Conservation (phyloP, 2,113 vertebrate genomes). For the Takifugu bimaculatus region DNA sequence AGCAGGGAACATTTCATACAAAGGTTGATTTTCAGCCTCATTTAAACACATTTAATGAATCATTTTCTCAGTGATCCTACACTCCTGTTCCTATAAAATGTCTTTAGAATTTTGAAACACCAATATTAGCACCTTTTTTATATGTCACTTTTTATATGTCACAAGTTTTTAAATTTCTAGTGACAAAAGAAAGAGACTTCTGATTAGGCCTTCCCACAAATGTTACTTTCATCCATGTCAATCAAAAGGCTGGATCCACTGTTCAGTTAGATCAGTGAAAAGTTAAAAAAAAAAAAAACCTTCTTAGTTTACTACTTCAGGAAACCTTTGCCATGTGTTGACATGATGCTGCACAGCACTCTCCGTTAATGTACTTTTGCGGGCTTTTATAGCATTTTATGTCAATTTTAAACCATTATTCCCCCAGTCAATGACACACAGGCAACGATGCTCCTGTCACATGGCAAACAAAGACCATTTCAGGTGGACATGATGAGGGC, state of each 20-base stretch:
- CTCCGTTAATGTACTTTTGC: conserved; percentile 31
- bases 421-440: conserved; percentile 30
- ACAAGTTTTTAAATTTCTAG: no score
- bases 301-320: background rate
- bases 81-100: no score
- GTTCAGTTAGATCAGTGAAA: conserved; percentile 1
- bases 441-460: conserved; percentile 6
- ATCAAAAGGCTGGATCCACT: background rate
- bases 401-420: conserved; percentile 38
- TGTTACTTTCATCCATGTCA: background rate
- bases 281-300: conserved; percentile 8
- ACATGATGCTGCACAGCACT: conserved; percentile 7
- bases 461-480: conserved; percentile 33
- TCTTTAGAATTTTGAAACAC: no score
- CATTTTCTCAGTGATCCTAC: no score
- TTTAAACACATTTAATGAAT: no score
- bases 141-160: no score
- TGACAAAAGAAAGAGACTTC: no score
- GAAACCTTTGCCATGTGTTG: conserved; percentile 35
- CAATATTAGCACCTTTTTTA: no score
- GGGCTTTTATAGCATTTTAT: conserved; percentile 45
- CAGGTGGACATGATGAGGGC: conserved; percentile 63
- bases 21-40: no score
- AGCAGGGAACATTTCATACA: no score
- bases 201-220: no score